These are phyloP conservation scores for Eleutherodactylus coqui DNA, from an alignment of 2,797 vertebrate species.

Conservation along the genomic window DNA sequence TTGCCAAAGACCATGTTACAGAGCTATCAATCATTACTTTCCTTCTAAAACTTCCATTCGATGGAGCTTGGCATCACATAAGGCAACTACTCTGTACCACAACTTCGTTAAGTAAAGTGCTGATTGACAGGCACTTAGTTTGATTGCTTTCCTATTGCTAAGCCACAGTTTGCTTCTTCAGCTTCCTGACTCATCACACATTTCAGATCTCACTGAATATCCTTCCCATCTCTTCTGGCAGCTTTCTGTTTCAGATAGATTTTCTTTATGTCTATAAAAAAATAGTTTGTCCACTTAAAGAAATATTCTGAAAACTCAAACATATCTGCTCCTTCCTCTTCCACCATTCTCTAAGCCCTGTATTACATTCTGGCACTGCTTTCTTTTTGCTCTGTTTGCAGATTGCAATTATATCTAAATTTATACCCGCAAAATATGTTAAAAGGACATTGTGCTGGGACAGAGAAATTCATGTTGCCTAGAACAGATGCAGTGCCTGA, in stretches of 20 bases:
- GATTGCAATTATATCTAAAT: not conserved
- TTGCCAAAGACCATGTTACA: conserved; percentile 15
- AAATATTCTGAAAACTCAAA: not conserved
- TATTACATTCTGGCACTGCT: not conserved
- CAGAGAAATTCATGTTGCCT: not conserved
- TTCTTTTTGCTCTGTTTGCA: not conserved
- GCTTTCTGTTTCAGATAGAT: not conserved
- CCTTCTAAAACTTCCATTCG: conserved; percentile 27
- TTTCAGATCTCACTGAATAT: conserved; percentile 13
- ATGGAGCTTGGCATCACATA: not conserved
- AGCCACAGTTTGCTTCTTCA: conserved; percentile 19
- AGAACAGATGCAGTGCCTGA: not conserved
- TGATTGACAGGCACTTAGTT: conserved; percentile 54
- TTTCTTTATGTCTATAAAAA: conserved; percentile 7
- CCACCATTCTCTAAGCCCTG: too few relatives aligned
- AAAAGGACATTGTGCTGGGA: not conserved
- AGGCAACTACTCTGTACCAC: conserved; percentile 28
- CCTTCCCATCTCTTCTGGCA: not conserved
- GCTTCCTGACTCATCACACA: conserved; percentile 34
- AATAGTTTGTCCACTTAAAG: not conserved
- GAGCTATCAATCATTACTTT: conserved; percentile 21
- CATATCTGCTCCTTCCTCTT: too few relatives aligned
- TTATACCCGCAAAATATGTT: not conserved
- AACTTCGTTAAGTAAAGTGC: conserved; percentile 56
- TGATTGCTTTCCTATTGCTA: conserved; percentile 54